A percentile compares a stretch with the other conserved stretches of the same genome.
phyloP scores from a whole-genome alignment of 2,888 invertebrate genomes.

The Ophion ventricosus region DNA sequence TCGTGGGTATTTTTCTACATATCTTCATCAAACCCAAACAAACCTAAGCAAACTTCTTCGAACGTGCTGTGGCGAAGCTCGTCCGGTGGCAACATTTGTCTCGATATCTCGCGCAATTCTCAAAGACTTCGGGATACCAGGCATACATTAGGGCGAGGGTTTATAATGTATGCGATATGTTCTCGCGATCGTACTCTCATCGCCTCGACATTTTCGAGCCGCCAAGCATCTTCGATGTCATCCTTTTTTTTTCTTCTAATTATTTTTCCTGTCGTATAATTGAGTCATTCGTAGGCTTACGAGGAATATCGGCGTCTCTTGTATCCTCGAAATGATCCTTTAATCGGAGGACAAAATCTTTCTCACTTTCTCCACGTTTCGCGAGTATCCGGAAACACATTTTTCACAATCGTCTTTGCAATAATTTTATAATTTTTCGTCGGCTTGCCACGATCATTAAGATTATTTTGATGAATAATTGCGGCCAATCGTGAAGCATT shows the following conservation, averaged over 20 bases:
- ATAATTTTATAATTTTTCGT: not conserved
- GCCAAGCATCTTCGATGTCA: not conserved
- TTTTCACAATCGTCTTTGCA: not conserved
- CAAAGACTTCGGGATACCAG: slow-evolving; percentile 1
- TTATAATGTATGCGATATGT: slow-evolving; percentile 35
- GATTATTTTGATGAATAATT: not conserved
- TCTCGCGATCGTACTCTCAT: slow-evolving; percentile 13
- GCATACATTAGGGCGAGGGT: slow-evolving; percentile 26
- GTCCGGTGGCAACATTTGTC: not conserved
- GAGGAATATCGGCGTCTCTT: slow-evolving; percentile 11
- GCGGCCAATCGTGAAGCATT: not conserved
- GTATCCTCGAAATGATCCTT: slow-evolving; percentile 32
- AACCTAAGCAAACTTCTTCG: no score
- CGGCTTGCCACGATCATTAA: not conserved
- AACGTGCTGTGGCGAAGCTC: no score
- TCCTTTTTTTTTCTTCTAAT: slow-evolving; percentile 1
- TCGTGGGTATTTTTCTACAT: no score
- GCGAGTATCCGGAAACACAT: not conserved
- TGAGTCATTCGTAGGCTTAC: slow-evolving; percentile 47
- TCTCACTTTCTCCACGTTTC: not conserved
- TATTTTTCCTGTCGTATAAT: slow-evolving; percentile 15
- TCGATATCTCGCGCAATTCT: slow-evolving; percentile 18
- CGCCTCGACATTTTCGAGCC: slow-evolving; percentile 11
- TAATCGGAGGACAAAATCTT: slow-evolving; percentile 29
- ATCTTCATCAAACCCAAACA: no score